Base-by-base conservation (phyloP, 2,888 invertebrate genomes). In the Ormyrus pomaceus region DNA sequence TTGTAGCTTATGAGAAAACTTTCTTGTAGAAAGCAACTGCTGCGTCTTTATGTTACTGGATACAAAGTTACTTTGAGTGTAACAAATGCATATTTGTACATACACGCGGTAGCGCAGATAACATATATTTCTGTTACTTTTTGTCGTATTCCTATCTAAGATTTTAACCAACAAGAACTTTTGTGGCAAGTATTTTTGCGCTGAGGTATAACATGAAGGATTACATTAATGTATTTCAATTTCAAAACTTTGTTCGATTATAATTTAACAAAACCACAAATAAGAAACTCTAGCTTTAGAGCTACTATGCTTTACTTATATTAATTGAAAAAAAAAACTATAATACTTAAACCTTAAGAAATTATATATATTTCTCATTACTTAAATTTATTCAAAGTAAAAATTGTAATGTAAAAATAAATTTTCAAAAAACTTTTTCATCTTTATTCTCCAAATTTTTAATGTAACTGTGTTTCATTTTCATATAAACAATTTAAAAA, bases 21-120 rank as follows among this genome's bases (percentile, higher is more conserved):
- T 78, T 82, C 82, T 85, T 84, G 80, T 73, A 77, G 72, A 79
- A 82, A 82, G 77, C 59, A 50, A 70, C 77, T n/a, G 64, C 72
- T 77, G 64, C 68, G 45, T 75, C 19, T 62, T 66, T 62, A 61
- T 55, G 50, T 79, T 69, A 68, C 55, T 70, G 64, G 10, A 71
- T 77, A 65, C 76, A 19, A 77, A 77, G 50, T 80, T 34, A 68
- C 48, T 58, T 53, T 6, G 58, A 62, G 61, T 76, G 58, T 79
- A 79, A 76, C 68, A 82, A 82, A 79, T 82, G 71, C 77, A 65
- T 56, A 78, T 62, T 73, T 73, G 68, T 73, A 78, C 51, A 66
- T 77, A 66, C 65, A 72, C 73, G 64, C 51, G n/a, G 34, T 70
- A 59, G 76, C 72, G 62, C 10, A 62, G 13, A 80, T 68, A 82